Evolutionary conservation across 2,113 vertebrate genomes (phyloP).

Genomic region (Brachyistius frenatus): DNA sequence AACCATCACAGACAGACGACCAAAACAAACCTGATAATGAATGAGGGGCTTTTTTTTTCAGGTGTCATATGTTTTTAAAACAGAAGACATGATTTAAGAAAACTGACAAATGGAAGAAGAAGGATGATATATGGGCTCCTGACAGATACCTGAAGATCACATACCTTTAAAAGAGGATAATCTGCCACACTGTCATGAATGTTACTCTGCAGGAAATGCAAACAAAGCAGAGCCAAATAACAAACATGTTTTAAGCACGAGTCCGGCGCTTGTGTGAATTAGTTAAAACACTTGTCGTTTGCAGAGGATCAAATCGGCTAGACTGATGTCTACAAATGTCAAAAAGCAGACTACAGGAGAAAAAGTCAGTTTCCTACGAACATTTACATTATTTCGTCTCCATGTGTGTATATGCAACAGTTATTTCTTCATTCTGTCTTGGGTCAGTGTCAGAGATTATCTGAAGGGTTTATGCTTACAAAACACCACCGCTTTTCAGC

Average conservation of each 20-base stretch:
- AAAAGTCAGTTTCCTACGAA: not conserved
- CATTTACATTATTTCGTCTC: not conserved
- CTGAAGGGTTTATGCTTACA: slow-evolving; percentile 31
- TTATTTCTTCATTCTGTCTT: slow-evolving; percentile 29
- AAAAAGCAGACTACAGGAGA: not conserved
- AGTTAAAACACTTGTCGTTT: not conserved
- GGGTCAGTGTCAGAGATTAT: slow-evolving; percentile 35
- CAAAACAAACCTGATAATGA: not conserved
- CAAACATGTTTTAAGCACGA: not conserved
- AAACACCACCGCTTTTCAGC: slow-evolving; percentile 16
- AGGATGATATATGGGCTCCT: not conserved
- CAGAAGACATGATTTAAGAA: not conserved
- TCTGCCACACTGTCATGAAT: not conserved
- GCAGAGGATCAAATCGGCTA: not conserved
- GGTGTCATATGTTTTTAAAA: not conserved
- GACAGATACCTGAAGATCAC: not conserved
- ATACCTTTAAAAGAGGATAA: slow-evolving; percentile 9
- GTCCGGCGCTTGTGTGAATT: not conserved
- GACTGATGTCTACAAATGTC: slow-evolving; percentile 1
- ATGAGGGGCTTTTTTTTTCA: not conserved
- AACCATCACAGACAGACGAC: slow-evolving; percentile 1
- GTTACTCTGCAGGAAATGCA: slow-evolving; percentile 11
- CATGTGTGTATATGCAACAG: slow-evolving; percentile 7
- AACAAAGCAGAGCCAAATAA: not conserved
- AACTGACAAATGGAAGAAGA: not conserved